Conservation (phyloP, 2,888 invertebrate genomes). For the Schizaphis graminum region DNA sequence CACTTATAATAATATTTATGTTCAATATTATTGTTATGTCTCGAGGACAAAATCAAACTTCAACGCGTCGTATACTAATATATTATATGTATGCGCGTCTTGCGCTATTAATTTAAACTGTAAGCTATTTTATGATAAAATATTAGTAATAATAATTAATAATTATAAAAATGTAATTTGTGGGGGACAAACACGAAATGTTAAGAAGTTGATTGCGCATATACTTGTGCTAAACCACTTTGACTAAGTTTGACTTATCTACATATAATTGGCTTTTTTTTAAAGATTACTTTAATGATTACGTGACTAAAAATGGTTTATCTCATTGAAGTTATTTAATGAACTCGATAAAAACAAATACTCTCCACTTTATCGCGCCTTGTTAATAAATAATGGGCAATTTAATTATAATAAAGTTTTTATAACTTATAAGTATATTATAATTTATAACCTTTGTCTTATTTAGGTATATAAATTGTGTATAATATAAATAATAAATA, state of each 20-base stretch:
- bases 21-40: conserved; percentile 15
- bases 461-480: background rate
- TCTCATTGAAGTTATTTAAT: background rate
- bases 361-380: background rate
- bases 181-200: background rate
- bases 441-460: background rate
- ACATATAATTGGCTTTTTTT: background rate
- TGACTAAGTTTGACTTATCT: background rate
- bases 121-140: background rate
- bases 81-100: background rate
- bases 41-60: conserved; percentile 27
- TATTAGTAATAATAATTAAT: background rate
- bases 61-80: background rate
- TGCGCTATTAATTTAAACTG: background rate
- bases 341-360: background rate
- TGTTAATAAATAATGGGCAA: conserved; percentile 13
- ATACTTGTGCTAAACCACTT: background rate
- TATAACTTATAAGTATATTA: background rate
- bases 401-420: conserved; percentile 17
- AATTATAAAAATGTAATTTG: background rate
- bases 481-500: background rate
- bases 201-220: background rate
- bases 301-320: background rate
- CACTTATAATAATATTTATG: background rate
- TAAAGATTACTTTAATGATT: background rate